phyloP scores from a whole-genome alignment of 64 coral and sea anemone species.

The Stichodactyla helianthus region DNA sequence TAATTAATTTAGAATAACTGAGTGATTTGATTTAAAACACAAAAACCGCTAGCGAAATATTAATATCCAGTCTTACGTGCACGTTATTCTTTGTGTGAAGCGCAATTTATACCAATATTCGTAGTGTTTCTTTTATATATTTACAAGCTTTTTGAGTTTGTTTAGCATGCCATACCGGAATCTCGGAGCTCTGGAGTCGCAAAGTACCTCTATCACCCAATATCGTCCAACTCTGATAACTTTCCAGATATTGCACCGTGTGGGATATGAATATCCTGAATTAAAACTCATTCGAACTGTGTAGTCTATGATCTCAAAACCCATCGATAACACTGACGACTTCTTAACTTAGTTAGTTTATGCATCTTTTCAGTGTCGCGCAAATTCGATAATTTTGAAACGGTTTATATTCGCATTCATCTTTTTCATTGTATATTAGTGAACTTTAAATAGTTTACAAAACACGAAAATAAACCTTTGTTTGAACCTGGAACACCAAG shows the following conservation, averaged over 20 bases:
- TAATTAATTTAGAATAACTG: not conserved
- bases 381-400: not conserved
- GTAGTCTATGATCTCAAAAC: not conserved
- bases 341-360: not conserved
- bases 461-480: not conserved
- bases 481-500: not conserved
- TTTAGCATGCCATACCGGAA: slow-evolving; percentile 14
- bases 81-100: not conserved
- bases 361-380: not conserved
- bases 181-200: not conserved
- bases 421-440: not conserved
- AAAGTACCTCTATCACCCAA: not conserved
- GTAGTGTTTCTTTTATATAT: not conserved
- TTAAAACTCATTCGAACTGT: not conserved
- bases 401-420: too few species aligned
- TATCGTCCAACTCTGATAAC: not conserved
- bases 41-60: not conserved
- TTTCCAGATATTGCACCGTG: not conserved
- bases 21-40: not conserved
- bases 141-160: slow-evolving; percentile 3
- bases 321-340: not conserved
- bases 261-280: not conserved
- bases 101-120: slow-evolving; percentile 1
- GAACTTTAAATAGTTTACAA: slow-evolving; percentile 2
- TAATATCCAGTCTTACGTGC: not conserved